Base-by-base conservation (phyloP, 2,888 invertebrate species). In the Folsomia manolachei region DNA sequence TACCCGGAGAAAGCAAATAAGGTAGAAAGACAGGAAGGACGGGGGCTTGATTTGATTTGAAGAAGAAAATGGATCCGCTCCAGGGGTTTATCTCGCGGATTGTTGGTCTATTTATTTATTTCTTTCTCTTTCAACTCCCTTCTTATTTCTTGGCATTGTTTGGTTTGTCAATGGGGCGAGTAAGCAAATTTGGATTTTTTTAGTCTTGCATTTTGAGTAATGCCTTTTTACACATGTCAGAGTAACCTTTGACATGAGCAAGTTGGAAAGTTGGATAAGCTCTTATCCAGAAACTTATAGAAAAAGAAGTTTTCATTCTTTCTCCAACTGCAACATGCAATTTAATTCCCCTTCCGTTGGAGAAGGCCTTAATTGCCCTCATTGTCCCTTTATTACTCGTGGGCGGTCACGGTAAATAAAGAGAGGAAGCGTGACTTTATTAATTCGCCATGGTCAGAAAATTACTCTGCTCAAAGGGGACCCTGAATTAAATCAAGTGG, bases 381-480 rank as follows among this genome's bases (percentile, higher is more conserved):
- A 39, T 39, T 39, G 39, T 39, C 39, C 39, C 39, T 39, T 60
- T 21, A 60, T 60, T 4, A 21, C 64, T 39, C 14, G 65, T 66
- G 65, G 65, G 65, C 52, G 65, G 65, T 66, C 65, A 66, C 65
- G 56, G 56, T 56, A 14, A 56, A 56, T 56, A 56, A 56, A 56
- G n/a, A 7, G 7, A 56, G n/a, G 56, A 21, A 19, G 56, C 21
- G 56, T 56, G 56, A 56, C 56, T 7, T 19, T 56, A 56, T 56
- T 56, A 56, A 56, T 56, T 56, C 21, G 56, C 19, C 56, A 56
- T 19, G 56, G 56, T 56, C 56, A 56, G 19, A 56, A 18, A 14
- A 56, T 56, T n/a, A 56, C 11, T 14, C 11, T 18, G 56, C 4
- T 9, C 39, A 39, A 9, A 14, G 4, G 39, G 14, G 14, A 14